A percentile compares a stretch with the other conserved stretches of the same genome.
These are phyloP conservation scores for Pararge aegeria DNA, from an alignment of 1,140 invertebrate species.

Conservation along the genomic window DNA sequence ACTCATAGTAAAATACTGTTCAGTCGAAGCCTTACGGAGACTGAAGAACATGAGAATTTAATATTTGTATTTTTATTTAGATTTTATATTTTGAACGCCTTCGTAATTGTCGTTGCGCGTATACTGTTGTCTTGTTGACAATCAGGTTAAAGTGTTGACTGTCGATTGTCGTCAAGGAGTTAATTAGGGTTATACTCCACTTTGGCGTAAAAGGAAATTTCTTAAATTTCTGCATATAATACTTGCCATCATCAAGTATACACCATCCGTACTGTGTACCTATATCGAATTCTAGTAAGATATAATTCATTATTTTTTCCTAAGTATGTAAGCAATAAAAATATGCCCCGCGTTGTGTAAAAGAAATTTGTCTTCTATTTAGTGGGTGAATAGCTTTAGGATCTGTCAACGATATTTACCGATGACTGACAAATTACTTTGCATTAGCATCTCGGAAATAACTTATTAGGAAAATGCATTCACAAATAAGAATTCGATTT, in stretches of 20 bases:
- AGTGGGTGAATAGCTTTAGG: constrained; percentile 3
- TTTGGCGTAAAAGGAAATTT: too few species aligned
- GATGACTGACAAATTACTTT: constrained; percentile 50
- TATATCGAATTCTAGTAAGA: too few species aligned
- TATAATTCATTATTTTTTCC: too few species aligned
- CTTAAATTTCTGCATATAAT: too few species aligned
- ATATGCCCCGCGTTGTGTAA: too few species aligned
- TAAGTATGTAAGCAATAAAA: too few species aligned
- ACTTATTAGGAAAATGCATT: constrained; percentile 20
- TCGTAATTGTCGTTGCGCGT: constrained; percentile 21
- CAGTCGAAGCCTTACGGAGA: too few species aligned
- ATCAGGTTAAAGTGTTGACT: constrained; percentile 51
- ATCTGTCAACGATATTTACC: constrained; percentile 1
- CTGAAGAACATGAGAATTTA: too few species aligned
- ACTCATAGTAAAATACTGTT: too few species aligned
- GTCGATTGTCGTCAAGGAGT: constrained; percentile 26
- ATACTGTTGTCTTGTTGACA: constrained; percentile 48
- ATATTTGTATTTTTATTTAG: not conserved
- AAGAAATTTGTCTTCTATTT: not conserved
- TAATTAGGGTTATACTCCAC: constrained; percentile 11
- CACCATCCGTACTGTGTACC: too few species aligned
- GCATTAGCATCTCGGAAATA: constrained; percentile 18
- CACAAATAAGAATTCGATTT: not conserved
- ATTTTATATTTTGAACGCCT: constrained; percentile 5
- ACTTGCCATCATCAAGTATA: too few species aligned